Conservation (phyloP, 2,113 vertebrate species). For the Pollachius pollachius region DNA sequence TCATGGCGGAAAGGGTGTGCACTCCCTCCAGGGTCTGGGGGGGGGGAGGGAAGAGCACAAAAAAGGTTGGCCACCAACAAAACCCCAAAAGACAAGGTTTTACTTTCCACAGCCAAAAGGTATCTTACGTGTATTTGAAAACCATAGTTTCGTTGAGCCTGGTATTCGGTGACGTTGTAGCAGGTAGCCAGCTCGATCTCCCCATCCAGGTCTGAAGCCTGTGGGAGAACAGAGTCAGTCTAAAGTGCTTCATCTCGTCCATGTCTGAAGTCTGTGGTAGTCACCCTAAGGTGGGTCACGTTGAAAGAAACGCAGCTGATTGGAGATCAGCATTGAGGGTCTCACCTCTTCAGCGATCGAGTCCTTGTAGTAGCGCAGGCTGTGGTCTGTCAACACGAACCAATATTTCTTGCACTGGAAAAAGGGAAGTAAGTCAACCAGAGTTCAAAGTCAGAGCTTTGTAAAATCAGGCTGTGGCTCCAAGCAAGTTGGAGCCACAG, state of each 20-base stretch:
- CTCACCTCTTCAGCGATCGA: slow-evolving; percentile 80
- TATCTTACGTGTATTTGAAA: slow-evolving; percentile 78
- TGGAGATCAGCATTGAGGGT: not conserved
- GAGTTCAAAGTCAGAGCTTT: not conserved
- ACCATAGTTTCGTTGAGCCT: slow-evolving; percentile 80
- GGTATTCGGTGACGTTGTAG: slow-evolving; percentile 78
- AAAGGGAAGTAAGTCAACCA: not conserved
- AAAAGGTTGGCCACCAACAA: no score
- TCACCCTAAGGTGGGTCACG: not conserved
- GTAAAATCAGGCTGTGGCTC: no score
- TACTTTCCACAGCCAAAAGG: not conserved
- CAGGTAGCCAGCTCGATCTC: slow-evolving; percentile 79
- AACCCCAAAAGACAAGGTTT: not conserved
- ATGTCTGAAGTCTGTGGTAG: slow-evolving; percentile 72
- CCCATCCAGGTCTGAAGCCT: slow-evolving; percentile 80
- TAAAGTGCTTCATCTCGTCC: slow-evolving; percentile 45
- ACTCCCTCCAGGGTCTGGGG: slow-evolving; percentile 74
- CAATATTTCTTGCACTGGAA: slow-evolving; percentile 80
- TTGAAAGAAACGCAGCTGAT: not conserved
- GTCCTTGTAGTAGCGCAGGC: slow-evolving; percentile 80
- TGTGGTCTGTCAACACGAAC: slow-evolving; percentile 81
- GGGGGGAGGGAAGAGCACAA: slow-evolving; percentile 3
- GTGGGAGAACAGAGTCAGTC: not conserved
- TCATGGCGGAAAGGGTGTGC: slow-evolving; percentile 80
- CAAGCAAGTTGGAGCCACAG: no score